Conservation (phyloP, 2,888 invertebrate species). For the Caenorhabditis zanzibari region DNA sequence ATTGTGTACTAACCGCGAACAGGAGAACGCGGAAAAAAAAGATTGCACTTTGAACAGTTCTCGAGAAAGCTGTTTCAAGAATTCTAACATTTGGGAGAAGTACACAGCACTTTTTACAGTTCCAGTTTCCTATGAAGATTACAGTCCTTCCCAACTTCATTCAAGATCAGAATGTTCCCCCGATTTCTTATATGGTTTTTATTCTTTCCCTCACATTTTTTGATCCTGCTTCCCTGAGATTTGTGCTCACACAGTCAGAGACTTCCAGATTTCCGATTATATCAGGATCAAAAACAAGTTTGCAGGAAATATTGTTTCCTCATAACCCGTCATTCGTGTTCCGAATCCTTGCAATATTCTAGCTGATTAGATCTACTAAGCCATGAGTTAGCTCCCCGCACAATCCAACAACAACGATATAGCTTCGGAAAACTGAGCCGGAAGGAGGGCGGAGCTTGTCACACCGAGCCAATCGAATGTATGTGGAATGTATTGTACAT, state of each 20-base stretch:
- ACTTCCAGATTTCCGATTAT: slow-evolving; percentile 35
- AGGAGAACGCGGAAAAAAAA: too few species aligned
- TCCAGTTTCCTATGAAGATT: not conserved
- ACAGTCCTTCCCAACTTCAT: too few species aligned
- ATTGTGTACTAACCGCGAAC: too few species aligned
- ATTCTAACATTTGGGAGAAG: too few species aligned
- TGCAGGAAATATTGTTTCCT: slow-evolving; percentile 55
- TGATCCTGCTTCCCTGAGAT: slow-evolving; percentile 3
- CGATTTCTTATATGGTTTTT: not conserved
- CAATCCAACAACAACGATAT: slow-evolving; percentile 39
- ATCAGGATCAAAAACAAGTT: slow-evolving; percentile 48
- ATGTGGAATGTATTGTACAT: slow-evolving; percentile 60
- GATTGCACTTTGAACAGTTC: too few species aligned
- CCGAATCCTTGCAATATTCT: slow-evolving; percentile 58
- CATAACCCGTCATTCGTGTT: slow-evolving; percentile 21
- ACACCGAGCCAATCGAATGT: slow-evolving; percentile 47
- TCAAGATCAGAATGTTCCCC: not conserved
- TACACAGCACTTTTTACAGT: not conserved
- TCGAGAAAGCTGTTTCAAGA: too few species aligned
- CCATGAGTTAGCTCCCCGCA: slow-evolving; percentile 4
- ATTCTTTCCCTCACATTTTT: not conserved
- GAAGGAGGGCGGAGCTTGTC: slow-evolving; percentile 43
- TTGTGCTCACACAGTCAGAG: slow-evolving; percentile 33
- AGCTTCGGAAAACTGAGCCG: slow-evolving; percentile 4
- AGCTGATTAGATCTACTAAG: slow-evolving; percentile 47